A percentile compares a stretch with the other conserved stretches of the same genome.
Evolutionary conservation across 2,797 vertebrate species (phyloP).

Genomic region (Brotula barbata): DNA sequence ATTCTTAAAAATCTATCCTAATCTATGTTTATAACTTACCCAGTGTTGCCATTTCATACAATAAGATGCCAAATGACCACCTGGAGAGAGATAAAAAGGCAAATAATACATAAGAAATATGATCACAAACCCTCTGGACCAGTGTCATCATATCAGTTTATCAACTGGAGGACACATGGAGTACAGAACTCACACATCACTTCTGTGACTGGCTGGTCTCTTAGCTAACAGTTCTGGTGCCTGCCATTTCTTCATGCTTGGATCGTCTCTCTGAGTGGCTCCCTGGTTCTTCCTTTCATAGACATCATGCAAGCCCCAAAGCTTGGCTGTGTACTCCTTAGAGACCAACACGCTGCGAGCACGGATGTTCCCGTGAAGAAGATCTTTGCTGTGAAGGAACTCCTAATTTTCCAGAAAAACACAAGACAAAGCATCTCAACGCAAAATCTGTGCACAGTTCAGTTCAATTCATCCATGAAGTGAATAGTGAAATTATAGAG

Average conservation of each 20-base stretch:
- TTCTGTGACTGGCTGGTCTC: slow-evolving; percentile 75
- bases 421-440: background rate
- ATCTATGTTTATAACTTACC: slow-evolving; percentile 78
- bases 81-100: slow-evolving; percentile 71
- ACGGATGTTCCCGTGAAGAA: slow-evolving; percentile 88
- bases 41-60: slow-evolving; percentile 93
- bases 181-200: slow-evolving; percentile 85
- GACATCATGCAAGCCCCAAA: slow-evolving; percentile 85
- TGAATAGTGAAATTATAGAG: background rate
- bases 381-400: slow-evolving; percentile 86
- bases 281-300: slow-evolving; percentile 75
- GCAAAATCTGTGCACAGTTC: background rate
- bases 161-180: background rate
- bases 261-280: slow-evolving; percentile 59
- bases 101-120: background rate
- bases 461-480: background rate
- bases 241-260: slow-evolving; percentile 87
- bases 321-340: slow-evolving; percentile 82
- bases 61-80: slow-evolving; percentile 93
- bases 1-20: background rate
- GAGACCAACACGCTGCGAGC: slow-evolving; percentile 88
- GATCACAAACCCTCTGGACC: background rate
- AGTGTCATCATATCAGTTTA: too few species aligned
- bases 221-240: slow-evolving; percentile 86
- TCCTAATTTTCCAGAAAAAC: slow-evolving; percentile 72